Percentiles rank a stretch among this genome's conserved stretches.
phyloP scores from a whole-genome alignment of 30 jellyfish, hydroid and myxozoan genomes.

The Haliclystus octoradiatus region DNA sequence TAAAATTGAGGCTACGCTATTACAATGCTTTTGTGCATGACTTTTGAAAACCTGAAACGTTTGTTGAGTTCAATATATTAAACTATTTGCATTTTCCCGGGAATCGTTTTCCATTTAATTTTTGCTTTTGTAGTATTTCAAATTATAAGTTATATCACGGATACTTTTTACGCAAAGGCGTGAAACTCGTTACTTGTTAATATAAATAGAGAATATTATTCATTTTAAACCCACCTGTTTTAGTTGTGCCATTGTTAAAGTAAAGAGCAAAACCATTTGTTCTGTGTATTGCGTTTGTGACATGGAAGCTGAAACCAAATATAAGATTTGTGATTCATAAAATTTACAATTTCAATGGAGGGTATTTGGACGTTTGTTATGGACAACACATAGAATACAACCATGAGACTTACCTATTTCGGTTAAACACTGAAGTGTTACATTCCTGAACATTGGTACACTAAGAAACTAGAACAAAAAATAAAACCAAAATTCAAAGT shows the following conservation, averaged over 20 bases:
- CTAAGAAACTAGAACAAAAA: conserved; percentile 59
- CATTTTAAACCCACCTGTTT: conserved; percentile 74
- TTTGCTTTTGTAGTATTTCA: too few relatives aligned
- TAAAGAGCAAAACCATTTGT: conserved; percentile 71
- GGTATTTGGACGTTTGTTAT: not conserved
- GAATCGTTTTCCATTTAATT: too few relatives aligned
- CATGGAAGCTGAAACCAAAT: conserved; percentile 41
- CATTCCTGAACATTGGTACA: conserved; percentile 98
- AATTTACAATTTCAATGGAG: not conserved
- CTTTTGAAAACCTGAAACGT: too few relatives aligned
- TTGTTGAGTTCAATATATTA: too few relatives aligned
- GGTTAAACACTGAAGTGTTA: conserved; percentile 86
- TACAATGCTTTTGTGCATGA: too few relatives aligned
- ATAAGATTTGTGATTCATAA: not conserved
- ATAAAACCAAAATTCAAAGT: not conserved
- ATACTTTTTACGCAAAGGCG: too few relatives aligned
- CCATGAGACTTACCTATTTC: conserved; percentile 61
- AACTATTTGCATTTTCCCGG: too few relatives aligned
- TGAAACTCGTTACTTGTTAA: not conserved
- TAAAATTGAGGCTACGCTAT: too few relatives aligned
- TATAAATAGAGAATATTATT: not conserved
- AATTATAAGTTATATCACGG: too few relatives aligned
- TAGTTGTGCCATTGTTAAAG: conserved; percentile 82
- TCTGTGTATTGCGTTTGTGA: conserved; percentile 69
- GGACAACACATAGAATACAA: not conserved